phyloP scores from a whole-genome alignment of 2,888 invertebrate genomes.

The Labia minor region DNA sequence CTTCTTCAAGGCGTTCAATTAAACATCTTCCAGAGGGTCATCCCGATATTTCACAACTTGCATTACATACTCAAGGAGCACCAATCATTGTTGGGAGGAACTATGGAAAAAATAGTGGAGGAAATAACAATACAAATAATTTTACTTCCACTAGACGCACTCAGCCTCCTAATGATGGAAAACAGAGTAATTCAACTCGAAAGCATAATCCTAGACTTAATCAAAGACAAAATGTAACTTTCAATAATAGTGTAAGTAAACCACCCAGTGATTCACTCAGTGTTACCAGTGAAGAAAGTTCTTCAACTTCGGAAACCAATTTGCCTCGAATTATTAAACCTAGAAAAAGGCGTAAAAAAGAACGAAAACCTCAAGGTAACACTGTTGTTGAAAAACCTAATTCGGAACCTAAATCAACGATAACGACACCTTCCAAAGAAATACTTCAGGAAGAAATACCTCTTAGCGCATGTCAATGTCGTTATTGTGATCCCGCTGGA shows the following conservation, averaged over 20 bases:
- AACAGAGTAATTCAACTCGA: neutral
- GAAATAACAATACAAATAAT: constrained; percentile 23
- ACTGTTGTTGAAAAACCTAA: constrained; percentile 17
- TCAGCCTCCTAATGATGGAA: neutral
- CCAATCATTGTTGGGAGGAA: constrained; percentile 66
- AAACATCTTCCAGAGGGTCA: constrained; percentile 38
- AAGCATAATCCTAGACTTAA: constrained; percentile 29
- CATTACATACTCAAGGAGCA: constrained; percentile 73
- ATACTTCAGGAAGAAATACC: constrained; percentile 31
- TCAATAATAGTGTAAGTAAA: constrained; percentile 32
- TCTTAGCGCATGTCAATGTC: constrained; percentile 54
- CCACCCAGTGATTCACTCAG: constrained; percentile 51
- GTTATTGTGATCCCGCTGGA: constrained; percentile 63
- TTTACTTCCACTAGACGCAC: neutral
- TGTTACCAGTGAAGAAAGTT: constrained; percentile 68
- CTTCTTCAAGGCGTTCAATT: constrained; percentile 42
- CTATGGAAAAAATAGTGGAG: constrained; percentile 39
- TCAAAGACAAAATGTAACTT: constrained; percentile 39
- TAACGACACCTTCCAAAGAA: constrained; percentile 27
- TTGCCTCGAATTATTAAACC: constrained; percentile 82
- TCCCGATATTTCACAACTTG: constrained; percentile 56
- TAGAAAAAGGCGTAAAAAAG: constrained; percentile 79
- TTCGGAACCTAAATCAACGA: constrained; percentile 33
- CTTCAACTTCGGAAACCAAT: constrained; percentile 60
- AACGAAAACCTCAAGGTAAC: constrained; percentile 71